phyloP scores from a whole-genome alignment of 2,113 vertebrate genomes.

The Melanostigma gelatinosum region DNA sequence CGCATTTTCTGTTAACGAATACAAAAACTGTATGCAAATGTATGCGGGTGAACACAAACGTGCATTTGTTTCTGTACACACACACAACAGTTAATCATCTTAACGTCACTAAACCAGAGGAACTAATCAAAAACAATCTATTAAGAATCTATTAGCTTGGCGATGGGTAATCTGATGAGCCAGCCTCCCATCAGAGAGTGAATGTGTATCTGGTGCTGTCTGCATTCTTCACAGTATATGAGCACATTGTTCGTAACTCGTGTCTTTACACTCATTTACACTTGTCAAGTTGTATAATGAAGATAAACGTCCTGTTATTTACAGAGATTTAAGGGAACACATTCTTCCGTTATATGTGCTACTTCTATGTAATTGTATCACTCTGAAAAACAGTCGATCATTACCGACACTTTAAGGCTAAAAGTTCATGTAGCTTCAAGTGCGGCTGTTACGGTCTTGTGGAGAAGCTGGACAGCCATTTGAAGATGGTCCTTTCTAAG shows the following conservation, averaged over 20 bases:
- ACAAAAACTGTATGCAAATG: constrained; percentile 25
- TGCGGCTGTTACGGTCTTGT: constrained; percentile 22
- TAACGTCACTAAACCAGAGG: constrained; percentile 67
- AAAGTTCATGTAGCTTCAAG: constrained; percentile 36
- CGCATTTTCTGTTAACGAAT: neutral
- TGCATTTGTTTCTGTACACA: constrained; percentile 40
- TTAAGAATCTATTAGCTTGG: constrained; percentile 77
- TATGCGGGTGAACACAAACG: neutral
- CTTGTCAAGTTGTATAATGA: constrained; percentile 56
- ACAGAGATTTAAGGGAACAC: constrained; percentile 39
- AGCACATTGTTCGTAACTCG: constrained; percentile 70
- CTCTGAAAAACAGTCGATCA: constrained; percentile 14
- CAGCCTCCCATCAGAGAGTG: constrained; percentile 59
- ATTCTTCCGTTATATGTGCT: constrained; percentile 12
- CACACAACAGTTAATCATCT: constrained; percentile 63
- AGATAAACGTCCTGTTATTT: constrained; percentile 49
- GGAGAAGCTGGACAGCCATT: constrained; percentile 23
- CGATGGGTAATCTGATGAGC: constrained; percentile 79
- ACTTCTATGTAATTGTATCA: constrained; percentile 5
- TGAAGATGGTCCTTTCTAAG: constrained; percentile 24
- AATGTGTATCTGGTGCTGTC: constrained; percentile 18
- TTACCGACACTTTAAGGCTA: constrained; percentile 14
- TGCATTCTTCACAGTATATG: constrained; percentile 72
- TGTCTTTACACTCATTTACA: constrained; percentile 68
- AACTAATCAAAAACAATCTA: constrained; percentile 79